These are phyloP conservation scores for Ptychochromis oligacanthus DNA, from an alignment of 2,113 vertebrate genomes.

Conservation along the genomic window DNA sequence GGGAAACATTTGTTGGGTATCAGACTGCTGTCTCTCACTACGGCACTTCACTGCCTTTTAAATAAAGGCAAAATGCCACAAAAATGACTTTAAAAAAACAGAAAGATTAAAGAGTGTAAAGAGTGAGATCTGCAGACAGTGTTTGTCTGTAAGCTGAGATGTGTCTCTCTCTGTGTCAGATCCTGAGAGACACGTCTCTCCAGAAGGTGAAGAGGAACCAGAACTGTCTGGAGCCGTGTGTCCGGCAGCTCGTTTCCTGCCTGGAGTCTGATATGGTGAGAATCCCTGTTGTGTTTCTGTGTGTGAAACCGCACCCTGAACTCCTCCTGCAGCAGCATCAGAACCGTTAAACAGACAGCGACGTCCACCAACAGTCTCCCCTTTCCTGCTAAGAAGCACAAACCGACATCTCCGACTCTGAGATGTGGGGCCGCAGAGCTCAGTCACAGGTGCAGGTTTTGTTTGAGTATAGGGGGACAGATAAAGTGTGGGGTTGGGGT, in stretches of 20 bases:
- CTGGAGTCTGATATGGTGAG: constrained; percentile 95
- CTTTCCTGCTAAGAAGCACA: background rate
- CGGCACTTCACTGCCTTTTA: too few species aligned
- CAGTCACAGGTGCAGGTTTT: background rate
- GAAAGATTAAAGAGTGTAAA: fast-evolving
- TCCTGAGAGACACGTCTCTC: constrained; percentile 94
- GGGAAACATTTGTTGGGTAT: too few species aligned
- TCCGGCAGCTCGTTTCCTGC: constrained; percentile 96
- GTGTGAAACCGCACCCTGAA: background rate
- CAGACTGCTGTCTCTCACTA: too few species aligned
- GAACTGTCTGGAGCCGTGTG: constrained; percentile 97
- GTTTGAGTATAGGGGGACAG: background rate
- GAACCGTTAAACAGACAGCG: fast-evolving
- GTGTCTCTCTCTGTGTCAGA: constrained; percentile 73
- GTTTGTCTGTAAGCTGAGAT: too few species aligned
- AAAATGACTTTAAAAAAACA: too few species aligned
- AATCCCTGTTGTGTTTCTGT: too few species aligned
- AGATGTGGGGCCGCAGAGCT: too few species aligned
- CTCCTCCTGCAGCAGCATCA: background rate
- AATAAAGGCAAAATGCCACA: too few species aligned
- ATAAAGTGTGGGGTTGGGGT: background rate
- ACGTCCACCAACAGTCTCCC: background rate
- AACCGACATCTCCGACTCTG: background rate
- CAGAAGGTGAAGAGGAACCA: constrained; percentile 99
- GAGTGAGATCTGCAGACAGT: background rate